Evolutionary conservation across 2,113 vertebrate genomes (phyloP).

Genomic region (Felis chaus): DNA sequence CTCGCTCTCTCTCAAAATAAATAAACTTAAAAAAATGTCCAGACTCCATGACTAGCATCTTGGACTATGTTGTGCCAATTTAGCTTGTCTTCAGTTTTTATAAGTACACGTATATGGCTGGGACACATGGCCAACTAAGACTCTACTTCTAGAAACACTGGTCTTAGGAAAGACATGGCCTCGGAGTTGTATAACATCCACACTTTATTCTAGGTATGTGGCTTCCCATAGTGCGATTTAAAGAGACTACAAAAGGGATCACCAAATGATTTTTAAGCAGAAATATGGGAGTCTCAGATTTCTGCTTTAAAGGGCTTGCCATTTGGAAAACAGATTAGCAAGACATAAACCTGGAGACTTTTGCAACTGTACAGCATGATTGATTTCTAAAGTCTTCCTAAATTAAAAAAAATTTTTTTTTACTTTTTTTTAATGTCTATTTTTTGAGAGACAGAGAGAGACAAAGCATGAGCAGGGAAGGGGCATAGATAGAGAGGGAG

Average conservation of each 20-base stretch:
- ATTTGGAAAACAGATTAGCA: background rate
- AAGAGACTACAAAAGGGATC: background rate
- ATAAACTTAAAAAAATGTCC: background rate
- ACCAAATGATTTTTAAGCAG: background rate
- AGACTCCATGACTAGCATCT: background rate
- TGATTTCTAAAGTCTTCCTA: background rate
- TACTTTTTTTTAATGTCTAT: too few relatives aligned
- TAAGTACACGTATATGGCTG: background rate
- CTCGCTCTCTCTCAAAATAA: too few relatives aligned
- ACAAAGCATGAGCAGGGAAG: too few relatives aligned
- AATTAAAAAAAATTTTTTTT: background rate
- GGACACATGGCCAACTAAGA: background rate
- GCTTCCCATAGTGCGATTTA: background rate
- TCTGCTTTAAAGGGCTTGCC: background rate
- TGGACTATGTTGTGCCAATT: background rate
- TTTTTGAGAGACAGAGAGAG: too few relatives aligned
- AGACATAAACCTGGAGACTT: background rate
- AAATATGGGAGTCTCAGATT: background rate
- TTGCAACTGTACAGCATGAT: background rate
- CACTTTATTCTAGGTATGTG: background rate
- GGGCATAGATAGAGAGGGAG: too few relatives aligned
- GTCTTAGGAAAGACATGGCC: background rate
- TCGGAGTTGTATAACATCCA: background rate
- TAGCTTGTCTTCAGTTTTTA: background rate
- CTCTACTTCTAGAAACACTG: background rate